Evolutionary conservation across 2,113 vertebrate genomes (phyloP), one percentile per base, ranked within the genome.

Genomic region (Tyto alba): DNA sequence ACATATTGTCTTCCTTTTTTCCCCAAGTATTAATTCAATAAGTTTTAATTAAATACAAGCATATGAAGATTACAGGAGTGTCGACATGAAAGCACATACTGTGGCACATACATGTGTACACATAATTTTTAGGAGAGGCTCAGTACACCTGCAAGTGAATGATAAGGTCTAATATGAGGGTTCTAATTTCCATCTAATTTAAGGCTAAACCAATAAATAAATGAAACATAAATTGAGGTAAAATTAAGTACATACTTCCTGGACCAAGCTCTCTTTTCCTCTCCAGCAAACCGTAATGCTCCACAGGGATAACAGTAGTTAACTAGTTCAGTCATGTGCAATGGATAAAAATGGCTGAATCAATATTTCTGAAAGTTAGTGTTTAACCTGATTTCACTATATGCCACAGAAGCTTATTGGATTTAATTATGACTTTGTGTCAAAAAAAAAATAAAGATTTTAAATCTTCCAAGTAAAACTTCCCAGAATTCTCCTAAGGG

Each of bases 381-480:
- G 62, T 85, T 85, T 95, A 69, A 94, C 92, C 93, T 97, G 40
- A 95, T 97, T 97, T 96, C 84, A 86, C 50, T 25, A 29, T 74
- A 89, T 29, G 19, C 38, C 77, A 72, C 34, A 25, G n/a, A 62
- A 93, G n/a, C 60, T 81, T 72, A 69, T 67, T 91, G 53, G 69
- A 88, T 91, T 96, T 96, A 97, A 96, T 96, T 93, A 96, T 3
- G 4, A 93, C 83, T 97, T 95, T 89, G 92, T 52, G 96, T 94
- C 40, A 83, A 94, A 92, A 98, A 82, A 82, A 89, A 97, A 85
- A 36, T 50, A 94, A 94, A 71, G 72, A 57, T 92, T 84, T 95
- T 60, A 93, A 90, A 71, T 89, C 79, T 93, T 89, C 47, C 32
- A 48, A 89, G 71, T 27, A 95, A 82, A 94, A 93, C 74, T 94